Percentiles rank a stretch among this genome's conserved stretches.
Evolutionary conservation across 2,888 invertebrate genomes (phyloP).

Genomic region (Frankliniella fusca): DNA sequence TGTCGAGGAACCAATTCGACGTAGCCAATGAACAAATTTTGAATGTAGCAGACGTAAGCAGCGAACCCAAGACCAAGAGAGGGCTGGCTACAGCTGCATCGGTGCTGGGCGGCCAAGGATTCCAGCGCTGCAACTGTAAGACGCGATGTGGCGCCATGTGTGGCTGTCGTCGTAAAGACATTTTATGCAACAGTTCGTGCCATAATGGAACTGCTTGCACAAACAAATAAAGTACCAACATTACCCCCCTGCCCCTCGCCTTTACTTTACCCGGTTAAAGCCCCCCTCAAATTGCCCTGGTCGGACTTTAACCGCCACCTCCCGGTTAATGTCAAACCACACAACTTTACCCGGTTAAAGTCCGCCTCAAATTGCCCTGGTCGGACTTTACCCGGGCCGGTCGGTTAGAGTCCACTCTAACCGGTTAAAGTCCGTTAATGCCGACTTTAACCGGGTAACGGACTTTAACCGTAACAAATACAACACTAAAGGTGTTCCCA

Average conservation of each 20-base stretch:
- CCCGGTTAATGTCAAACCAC: no score
- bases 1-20: slow-evolving; percentile 25
- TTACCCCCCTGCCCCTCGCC: background rate
- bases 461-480: no score
- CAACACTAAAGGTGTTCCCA: no score
- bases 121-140: slow-evolving; percentile 29
- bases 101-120: slow-evolving; percentile 31
- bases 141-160: slow-evolving; percentile 30
- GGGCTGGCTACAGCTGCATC: slow-evolving; percentile 29
- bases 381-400: no score
- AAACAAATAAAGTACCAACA: background rate
- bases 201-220: background rate
- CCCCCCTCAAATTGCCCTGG: no score
- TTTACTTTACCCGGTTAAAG: background rate
- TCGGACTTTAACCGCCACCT: no score
- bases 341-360: no score
- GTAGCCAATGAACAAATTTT: slow-evolving; percentile 13
- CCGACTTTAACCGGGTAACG: no score
- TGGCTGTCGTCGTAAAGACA: background rate
- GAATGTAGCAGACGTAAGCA: slow-evolving; percentile 6
- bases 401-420: no score
- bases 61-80: background rate
- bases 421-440: no score
- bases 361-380: no score
- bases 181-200: background rate